Evolutionary conservation across 2,888 invertebrate genomes (phyloP), one percentile per base, ranked within the genome.

Genomic region (Cosmorhoe ocellata): DNA sequence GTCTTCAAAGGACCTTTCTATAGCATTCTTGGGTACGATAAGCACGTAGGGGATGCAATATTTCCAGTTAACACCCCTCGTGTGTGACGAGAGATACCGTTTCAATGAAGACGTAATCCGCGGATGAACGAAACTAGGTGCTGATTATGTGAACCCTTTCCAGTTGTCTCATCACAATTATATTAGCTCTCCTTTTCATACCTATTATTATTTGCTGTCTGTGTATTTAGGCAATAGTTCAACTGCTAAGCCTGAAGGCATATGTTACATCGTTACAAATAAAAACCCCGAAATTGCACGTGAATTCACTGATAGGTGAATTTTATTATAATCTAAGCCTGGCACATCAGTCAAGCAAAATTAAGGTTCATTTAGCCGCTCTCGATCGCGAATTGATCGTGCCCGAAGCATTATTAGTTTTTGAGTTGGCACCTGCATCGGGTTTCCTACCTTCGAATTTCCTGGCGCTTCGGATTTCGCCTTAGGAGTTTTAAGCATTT

Each of bases 21-120:
- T 70, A 76, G 69, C 74, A 64, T 72, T 69, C 69, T 61, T 55
- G 69, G 61, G 64, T 69, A 66, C 65, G 83, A 85, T 85, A 83
- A 83, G 83, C 76, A 81, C 74, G 76, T 74, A 74, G 67, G 68
- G 66, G 66, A 63, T 69, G 67, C 67, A 73, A 79, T 81, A 80
- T 79, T 76, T 73, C 66, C 66, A 67, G 69, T 62, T 67, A 69
- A 66, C 68, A 67, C 63, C 66, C 61, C 63, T 64, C 67, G 62
- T 65, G 64, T 67, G 65, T 67, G 67, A 66, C 66, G 61, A 58
- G 60, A 72, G 74, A 77, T 77, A 80, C 61, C 62, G 67, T 64
- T 75, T 74, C 71, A 75, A 77, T 76, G 67, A 66, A 37, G 50
- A 36, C 38, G 42, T 58, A 56, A 58, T 54, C 50, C 56, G 40